Percentiles rank a stretch among this genome's conserved stretches.
These are phyloP conservation scores for Pogonophryne albipinna DNA, from an alignment of 2,797 vertebrate species.

Conservation along the genomic window DNA sequence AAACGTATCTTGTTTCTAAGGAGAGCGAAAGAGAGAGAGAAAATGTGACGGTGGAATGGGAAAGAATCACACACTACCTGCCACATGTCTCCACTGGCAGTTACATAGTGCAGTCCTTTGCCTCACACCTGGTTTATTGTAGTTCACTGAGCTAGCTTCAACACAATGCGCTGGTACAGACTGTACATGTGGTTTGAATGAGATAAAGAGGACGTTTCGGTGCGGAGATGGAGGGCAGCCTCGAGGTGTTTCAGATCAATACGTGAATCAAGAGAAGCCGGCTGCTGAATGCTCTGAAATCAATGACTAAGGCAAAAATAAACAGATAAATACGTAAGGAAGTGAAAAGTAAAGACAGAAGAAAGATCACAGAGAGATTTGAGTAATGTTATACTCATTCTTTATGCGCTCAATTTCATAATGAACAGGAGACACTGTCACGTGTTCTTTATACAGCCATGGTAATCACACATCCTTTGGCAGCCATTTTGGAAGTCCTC, in stretches of 20 bases:
- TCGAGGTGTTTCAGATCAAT: conserved; percentile 20
- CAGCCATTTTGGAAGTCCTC: neutral
- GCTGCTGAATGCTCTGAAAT: neutral
- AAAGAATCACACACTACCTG: conserved; percentile 22
- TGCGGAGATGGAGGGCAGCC: neutral
- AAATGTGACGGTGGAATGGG: conserved; percentile 34
- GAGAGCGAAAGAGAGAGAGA: conserved; percentile 13
- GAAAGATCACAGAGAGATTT: too few species aligned
- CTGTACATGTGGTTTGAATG: conserved; percentile 14
- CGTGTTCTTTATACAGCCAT: too few species aligned
- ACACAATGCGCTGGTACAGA: conserved; percentile 29
- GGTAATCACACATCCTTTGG: neutral
- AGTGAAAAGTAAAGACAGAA: neutral
- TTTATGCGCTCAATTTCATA: too few species aligned
- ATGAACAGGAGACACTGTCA: too few species aligned
- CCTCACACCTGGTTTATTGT: conserved; percentile 47
- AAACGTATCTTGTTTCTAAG: conserved; percentile 54
- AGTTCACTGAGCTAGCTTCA: conserved; percentile 2
- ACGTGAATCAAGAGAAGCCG: neutral
- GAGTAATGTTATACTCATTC: too few species aligned
- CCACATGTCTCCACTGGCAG: conserved; percentile 33
- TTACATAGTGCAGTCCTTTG: conserved; percentile 24
- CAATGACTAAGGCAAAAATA: neutral
- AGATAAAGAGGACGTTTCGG: neutral
- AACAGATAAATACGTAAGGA: neutral